A percentile compares a stretch with the other conserved stretches of the same genome.
Conservation (phyloP, 2,113 vertebrate species). For the Salvator merianae region DNA sequence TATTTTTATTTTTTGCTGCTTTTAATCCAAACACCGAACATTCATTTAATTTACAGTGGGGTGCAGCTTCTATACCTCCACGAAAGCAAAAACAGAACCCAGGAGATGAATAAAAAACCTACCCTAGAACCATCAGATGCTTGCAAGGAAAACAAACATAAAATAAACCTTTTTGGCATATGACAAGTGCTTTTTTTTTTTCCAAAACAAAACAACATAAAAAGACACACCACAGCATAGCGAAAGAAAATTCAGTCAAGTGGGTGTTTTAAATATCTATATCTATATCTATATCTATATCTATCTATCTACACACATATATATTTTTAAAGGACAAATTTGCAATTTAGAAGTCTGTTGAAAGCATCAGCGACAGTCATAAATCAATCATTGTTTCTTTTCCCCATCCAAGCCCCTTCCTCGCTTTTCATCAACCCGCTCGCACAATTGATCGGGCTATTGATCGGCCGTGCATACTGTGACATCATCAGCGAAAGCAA, state of each 20-base stretch:
- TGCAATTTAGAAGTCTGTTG: background rate
- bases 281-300: too few relatives aligned
- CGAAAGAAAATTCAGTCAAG: too few relatives aligned
- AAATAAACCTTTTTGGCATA: slow-evolving; percentile 60
- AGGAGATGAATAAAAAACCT: slow-evolving; percentile 66
- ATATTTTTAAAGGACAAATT: background rate
- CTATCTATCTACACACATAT: too few relatives aligned
- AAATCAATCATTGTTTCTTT: accelerated
- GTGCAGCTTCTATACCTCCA: slow-evolving; percentile 30
- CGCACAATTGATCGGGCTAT: background rate
- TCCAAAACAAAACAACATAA: background rate
- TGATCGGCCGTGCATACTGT: background rate
- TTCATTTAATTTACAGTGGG: background rate
- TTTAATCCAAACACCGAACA: too few relatives aligned
- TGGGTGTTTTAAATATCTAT: background rate
- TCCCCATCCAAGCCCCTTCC: accelerated
- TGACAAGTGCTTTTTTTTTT: slow-evolving; percentile 34
- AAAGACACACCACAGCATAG: background rate
- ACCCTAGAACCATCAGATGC: slow-evolving; percentile 66
- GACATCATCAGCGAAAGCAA: background rate
- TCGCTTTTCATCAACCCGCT: accelerated
- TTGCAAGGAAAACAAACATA: slow-evolving; percentile 70
- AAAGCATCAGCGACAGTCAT: background rate
- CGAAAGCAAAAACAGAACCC: slow-evolving; percentile 50
- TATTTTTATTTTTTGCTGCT: too few relatives aligned